Evolutionary conservation across 92 coral and sea anemone genomes (phyloP).

Genomic region (Phymanthus crucifer): DNA sequence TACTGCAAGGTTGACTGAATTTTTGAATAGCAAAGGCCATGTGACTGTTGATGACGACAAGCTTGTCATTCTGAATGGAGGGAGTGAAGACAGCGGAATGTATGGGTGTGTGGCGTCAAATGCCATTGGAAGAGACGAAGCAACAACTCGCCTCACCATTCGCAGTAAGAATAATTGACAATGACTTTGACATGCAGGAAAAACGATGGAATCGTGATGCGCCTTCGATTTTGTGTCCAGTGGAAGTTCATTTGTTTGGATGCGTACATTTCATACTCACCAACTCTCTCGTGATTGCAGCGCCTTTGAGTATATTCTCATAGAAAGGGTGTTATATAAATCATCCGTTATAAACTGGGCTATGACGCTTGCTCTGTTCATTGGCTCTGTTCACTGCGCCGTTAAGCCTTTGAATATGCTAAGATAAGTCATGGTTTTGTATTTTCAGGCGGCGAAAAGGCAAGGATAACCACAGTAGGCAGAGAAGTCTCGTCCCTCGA

Average conservation of each 20-base stretch:
- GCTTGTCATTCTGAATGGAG: constrained; percentile 55
- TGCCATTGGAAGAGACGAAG: constrained; percentile 62
- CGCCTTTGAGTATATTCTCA: too few species aligned
- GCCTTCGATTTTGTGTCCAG: too few species aligned
- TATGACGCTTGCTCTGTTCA: too few species aligned
- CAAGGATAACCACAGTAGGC: constrained; percentile 45
- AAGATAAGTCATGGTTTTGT: neutral
- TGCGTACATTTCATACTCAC: neutral
- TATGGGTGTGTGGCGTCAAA: constrained; percentile 79
- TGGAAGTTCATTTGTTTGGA: neutral
- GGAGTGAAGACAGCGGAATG: constrained; percentile 63
- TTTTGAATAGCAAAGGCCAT: constrained; percentile 53
- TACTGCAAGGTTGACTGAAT: too few species aligned
- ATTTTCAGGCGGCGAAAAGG: constrained; percentile 39
- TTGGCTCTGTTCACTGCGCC: too few species aligned
- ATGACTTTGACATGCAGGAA: neutral
- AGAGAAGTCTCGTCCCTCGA: constrained; percentile 16
- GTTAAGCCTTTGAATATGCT: too few species aligned
- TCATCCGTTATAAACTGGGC: too few species aligned
- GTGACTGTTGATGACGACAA: constrained; percentile 49
- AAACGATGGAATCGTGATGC: too few species aligned
- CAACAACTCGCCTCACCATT: constrained; percentile 62
- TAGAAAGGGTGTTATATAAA: too few species aligned
- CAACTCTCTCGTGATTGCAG: too few species aligned
- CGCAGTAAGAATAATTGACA: constrained; percentile 50